phyloP scores from a whole-genome alignment of 2,888 invertebrate genomes.

The Timema podura region DNA sequence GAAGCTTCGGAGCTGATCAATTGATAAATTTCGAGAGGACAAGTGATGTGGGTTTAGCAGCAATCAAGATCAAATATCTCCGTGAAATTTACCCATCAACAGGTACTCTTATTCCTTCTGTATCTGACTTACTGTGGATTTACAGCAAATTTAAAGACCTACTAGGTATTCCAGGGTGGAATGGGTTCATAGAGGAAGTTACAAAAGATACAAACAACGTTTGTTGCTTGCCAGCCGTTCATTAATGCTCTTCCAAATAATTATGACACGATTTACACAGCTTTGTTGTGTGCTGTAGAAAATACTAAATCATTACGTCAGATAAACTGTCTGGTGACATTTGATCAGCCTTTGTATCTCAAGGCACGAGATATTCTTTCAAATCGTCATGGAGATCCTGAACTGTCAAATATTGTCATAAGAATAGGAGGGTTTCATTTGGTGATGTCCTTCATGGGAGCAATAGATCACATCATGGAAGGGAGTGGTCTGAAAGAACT shows the following conservation, averaged over 20 bases:
- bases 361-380: constrained; percentile 39
- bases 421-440: constrained; percentile 31
- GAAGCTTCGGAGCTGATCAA: neutral
- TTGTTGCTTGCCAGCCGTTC: neutral
- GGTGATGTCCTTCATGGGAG: constrained; percentile 27
- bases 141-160: neutral
- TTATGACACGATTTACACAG: constrained; percentile 28
- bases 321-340: constrained; percentile 37
- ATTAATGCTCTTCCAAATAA: neutral
- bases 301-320: constrained; percentile 31
- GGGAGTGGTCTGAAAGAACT: constrained; percentile 16
- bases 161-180: neutral
- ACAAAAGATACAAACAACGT: neutral
- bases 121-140: neutral
- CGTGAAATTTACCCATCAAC: neutral
- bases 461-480: constrained; percentile 26
- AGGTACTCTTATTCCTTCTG: neutral
- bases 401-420: constrained; percentile 28
- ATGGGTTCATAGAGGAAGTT: neutral
- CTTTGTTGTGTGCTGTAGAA: constrained; percentile 30
- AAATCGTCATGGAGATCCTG: constrained; percentile 27
- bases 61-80: neutral
- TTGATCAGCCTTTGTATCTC: constrained; percentile 38
- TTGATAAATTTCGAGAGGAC: neutral
- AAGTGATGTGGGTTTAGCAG: neutral